A percentile compares a stretch with the other conserved stretches of the same genome.
Evolutionary conservation across 2,797 vertebrate genomes (phyloP).

Genomic region (Dendrocincla tyrannina): DNA sequence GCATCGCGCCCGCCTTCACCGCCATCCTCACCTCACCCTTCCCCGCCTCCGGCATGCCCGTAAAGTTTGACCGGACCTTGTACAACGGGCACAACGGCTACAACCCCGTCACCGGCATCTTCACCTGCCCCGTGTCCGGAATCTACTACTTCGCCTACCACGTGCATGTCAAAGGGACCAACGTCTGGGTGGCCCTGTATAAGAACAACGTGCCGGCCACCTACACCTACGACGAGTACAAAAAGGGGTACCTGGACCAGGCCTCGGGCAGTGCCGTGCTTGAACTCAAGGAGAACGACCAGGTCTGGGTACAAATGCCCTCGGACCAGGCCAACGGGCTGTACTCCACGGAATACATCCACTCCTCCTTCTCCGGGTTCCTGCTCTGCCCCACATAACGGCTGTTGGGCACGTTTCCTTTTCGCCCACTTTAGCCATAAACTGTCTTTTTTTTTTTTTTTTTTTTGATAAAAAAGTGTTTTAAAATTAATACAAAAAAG

Average conservation of each 20-base stretch:
- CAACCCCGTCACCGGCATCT: conserved; percentile 90
- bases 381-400: conserved; percentile 98
- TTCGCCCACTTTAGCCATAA: conserved; percentile 74
- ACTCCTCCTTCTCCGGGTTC: conserved; percentile 98
- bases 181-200: conserved; percentile 97
- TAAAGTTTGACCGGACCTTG: conserved; percentile 96
- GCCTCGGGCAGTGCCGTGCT: conserved; percentile 97
- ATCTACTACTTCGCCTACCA: conserved; percentile 99
- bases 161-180: conserved; percentile 97
- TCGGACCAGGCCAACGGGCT: conserved; percentile 98
- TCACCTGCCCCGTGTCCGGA: conserved; percentile 92
- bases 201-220: conserved; percentile 99
- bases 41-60: conserved; percentile 93
- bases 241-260: conserved; percentile 99
- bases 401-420: conserved; percentile 51
- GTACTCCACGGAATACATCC: conserved; percentile 98
- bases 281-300: conserved; percentile 95
- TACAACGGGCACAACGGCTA: conserved; percentile 97
- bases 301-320: conserved; percentile 99
- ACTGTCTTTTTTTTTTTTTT: conserved; percentile 55
- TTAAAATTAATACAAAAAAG: conserved; percentile 70
- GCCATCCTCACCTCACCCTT: conserved; percentile 95
- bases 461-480: conserved; percentile 65
- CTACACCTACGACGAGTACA: conserved; percentile 99
- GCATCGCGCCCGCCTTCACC: conserved; percentile 91